A percentile compares a stretch with the other conserved stretches of the same genome.
These are phyloP conservation scores for Ophion ellenae DNA, from an alignment of 2,888 invertebrate genomes.

Conservation along the genomic window DNA sequence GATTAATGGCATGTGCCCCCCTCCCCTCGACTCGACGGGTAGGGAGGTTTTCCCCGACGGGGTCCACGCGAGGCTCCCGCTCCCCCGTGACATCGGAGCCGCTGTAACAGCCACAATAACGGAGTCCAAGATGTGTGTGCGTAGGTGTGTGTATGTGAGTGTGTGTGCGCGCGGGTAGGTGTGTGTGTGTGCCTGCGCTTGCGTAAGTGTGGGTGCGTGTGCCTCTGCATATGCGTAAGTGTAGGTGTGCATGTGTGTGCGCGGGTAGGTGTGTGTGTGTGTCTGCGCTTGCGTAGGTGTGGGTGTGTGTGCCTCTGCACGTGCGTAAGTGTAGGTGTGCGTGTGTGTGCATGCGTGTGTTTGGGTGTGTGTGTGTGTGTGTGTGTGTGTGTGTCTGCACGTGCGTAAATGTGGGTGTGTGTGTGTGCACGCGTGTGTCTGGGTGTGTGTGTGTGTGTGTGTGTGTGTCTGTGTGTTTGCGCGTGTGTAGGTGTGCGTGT, in stretches of 20 bases:
- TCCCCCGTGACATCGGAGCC: slow-evolving; percentile 68
- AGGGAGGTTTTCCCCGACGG: slow-evolving; percentile 70
- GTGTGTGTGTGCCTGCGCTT: background rate
- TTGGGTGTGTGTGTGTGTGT: slow-evolving; percentile 5
- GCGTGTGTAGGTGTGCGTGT: slow-evolving; percentile 3
- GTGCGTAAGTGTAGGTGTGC: slow-evolving; percentile 7
- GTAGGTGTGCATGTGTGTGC: background rate
- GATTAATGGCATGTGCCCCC: slow-evolving; percentile 79
- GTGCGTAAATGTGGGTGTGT: no score
- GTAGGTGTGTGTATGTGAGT: slow-evolving; percentile 1
- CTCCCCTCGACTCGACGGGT: slow-evolving; percentile 42
- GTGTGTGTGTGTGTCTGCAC: background rate
- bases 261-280: slow-evolving; percentile 1
- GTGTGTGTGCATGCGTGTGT: background rate
- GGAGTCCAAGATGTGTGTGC: slow-evolving; percentile 40
- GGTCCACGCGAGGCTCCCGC: slow-evolving; percentile 66
- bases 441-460: background rate
- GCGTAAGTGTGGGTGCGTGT: background rate
- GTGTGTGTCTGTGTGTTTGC: no score
- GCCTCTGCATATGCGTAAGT: background rate
- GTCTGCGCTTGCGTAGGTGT: background rate
- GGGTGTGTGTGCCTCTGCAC: background rate
- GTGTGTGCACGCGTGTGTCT: slow-evolving; percentile 12
- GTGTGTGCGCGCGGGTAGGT: background rate
- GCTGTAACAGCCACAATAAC: slow-evolving; percentile 64